Conservation (phyloP, 2,797 vertebrate genomes). For the Chiroxiphia lanceolata region DNA sequence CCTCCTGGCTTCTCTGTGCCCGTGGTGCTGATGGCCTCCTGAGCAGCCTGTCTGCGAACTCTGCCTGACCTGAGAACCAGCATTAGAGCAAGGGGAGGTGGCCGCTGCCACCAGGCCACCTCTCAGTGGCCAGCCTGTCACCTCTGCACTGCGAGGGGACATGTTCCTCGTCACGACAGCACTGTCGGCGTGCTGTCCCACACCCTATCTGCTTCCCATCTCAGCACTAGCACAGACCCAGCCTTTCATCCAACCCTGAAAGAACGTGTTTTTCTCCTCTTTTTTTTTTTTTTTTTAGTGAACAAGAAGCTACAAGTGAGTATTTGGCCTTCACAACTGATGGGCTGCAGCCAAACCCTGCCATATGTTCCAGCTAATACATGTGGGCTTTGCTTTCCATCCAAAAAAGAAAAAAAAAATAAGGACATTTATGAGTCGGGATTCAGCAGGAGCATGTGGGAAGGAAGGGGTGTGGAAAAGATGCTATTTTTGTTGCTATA, state of each 20-base stretch:
- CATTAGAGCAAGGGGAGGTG: not conserved
- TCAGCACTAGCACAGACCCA: not conserved
- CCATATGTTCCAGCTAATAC: constrained; percentile 49
- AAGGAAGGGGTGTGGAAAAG: constrained; percentile 39
- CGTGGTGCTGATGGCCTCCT: not conserved
- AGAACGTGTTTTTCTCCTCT: not conserved
- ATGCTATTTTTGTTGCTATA: constrained; percentile 40
- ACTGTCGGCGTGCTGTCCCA: rapidly evolving
- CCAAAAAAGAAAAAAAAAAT: constrained; percentile 15
- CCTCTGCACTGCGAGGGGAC: rapidly evolving
- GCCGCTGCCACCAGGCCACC: not conserved
- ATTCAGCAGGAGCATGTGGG: constrained; percentile 32
- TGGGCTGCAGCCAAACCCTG: constrained; percentile 21
- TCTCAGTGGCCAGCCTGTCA: not conserved
- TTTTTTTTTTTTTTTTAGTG: not conserved
- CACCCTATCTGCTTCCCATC: not conserved
- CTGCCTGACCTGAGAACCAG: not conserved
- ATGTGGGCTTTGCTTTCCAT: constrained; percentile 41
- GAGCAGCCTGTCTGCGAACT: not conserved
- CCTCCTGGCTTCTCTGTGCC: rapidly evolving
- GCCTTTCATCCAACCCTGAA: constrained; percentile 31
- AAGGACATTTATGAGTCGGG: constrained; percentile 18
- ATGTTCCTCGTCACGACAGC: rapidly evolving
- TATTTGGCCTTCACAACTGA: constrained; percentile 22
- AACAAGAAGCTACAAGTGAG: constrained; percentile 37